These are phyloP conservation scores for Uropsilus gracilis DNA, from an alignment of 2,113 vertebrate genomes.

Conservation along the genomic window DNA sequence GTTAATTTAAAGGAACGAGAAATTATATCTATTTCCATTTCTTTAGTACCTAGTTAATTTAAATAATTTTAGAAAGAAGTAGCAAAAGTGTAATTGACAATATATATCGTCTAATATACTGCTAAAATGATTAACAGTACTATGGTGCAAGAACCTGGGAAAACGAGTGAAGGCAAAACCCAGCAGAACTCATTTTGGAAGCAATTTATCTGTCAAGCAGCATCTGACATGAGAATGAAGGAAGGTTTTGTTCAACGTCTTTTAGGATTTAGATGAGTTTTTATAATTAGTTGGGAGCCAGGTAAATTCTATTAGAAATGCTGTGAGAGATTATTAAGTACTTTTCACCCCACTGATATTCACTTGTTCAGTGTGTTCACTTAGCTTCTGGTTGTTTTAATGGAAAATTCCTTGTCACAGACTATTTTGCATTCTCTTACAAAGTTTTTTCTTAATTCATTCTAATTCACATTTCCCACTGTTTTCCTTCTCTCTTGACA, in stretches of 20 bases:
- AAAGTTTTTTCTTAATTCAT: constrained; percentile 71
- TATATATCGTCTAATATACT: not conserved
- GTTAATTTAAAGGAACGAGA: too few species aligned
- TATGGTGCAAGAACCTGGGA: constrained; percentile 17
- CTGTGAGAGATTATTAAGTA: constrained; percentile 75
- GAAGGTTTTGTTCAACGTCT: constrained; percentile 47
- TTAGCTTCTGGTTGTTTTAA: constrained; percentile 75
- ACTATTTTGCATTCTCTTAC: constrained; percentile 84
- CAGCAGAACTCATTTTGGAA: constrained; percentile 50
- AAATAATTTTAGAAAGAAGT: constrained; percentile 38
- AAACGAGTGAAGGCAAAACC: not conserved
- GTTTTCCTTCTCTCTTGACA: constrained; percentile 80
- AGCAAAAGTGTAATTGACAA: not conserved
- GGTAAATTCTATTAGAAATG: constrained; percentile 73
- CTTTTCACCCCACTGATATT: constrained; percentile 72
- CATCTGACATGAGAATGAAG: constrained; percentile 51
- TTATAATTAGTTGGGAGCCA: constrained; percentile 67
- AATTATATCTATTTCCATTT: not conserved
- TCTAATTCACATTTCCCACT: constrained; percentile 78
- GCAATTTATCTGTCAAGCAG: constrained; percentile 29
- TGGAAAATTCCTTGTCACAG: constrained; percentile 73
- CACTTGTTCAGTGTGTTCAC: constrained; percentile 70
- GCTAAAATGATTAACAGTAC: not conserved
- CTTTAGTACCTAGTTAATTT: not conserved
- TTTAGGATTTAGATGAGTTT: constrained; percentile 60